Percentiles rank a stretch among this genome's conserved stretches.
phyloP scores from a whole-genome alignment of 2,113 vertebrate species.

The Eubucco bourcierii region DNA sequence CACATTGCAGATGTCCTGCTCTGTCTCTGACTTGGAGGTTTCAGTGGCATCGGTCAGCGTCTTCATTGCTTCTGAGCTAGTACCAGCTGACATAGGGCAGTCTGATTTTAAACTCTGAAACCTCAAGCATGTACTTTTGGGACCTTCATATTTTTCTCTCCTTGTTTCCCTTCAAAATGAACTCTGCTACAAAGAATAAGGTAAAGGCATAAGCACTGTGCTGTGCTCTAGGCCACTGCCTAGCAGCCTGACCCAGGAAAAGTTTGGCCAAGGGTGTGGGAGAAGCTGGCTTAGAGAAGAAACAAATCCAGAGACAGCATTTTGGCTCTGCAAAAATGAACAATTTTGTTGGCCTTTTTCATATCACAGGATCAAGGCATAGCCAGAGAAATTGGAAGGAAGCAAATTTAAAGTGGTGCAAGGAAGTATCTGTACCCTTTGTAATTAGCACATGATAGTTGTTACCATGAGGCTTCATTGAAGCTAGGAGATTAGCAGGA shows the following conservation, averaged over 20 bases:
- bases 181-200: not conserved
- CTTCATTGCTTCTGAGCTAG: not conserved
- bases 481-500: slow-evolving; percentile 57
- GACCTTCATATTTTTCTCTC: not conserved
- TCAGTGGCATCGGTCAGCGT: accelerated
- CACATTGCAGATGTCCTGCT: not conserved
- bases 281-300: not conserved
- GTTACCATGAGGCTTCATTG: slow-evolving; percentile 46
- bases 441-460: slow-evolving; percentile 59
- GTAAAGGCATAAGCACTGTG: not conserved
- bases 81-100: not conserved
- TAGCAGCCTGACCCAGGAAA: not conserved
- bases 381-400: not conserved
- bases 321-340: not conserved
- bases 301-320: not conserved
- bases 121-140: not conserved
- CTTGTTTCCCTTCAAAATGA: not conserved
- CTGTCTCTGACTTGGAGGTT: not conserved
- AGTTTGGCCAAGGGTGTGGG: not conserved
- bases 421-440: slow-evolving; percentile 30
- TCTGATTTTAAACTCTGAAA: not conserved
- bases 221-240: not conserved
- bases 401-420: slow-evolving; percentile 38
- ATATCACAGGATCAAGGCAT: not conserved
- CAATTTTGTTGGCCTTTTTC: not conserved